Conservation (phyloP, 2,797 vertebrate species). For the Brachyalestes nurse region DNA sequence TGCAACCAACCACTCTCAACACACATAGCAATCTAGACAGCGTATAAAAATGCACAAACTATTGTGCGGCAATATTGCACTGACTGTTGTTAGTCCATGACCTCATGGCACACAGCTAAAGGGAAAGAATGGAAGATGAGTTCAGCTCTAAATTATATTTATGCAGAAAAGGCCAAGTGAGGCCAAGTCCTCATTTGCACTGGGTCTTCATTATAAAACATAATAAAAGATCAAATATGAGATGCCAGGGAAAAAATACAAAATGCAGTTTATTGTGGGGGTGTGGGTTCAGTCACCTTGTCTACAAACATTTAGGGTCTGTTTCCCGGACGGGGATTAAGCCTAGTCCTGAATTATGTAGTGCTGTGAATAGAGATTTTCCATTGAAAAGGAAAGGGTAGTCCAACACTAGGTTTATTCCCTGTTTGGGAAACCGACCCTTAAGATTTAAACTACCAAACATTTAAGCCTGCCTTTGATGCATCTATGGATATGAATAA, state of each 20-base stretch:
- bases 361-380: too few relatives aligned
- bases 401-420: too few relatives aligned
- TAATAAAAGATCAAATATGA: not conserved
- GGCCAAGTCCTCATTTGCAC: constrained; percentile 2
- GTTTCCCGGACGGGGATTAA: too few relatives aligned
- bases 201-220: not conserved
- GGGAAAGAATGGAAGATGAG: not conserved
- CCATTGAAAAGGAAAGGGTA: too few relatives aligned
- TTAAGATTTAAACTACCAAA: not conserved
- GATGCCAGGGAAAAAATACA: not conserved
- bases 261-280: too few relatives aligned
- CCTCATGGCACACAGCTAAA: not conserved
- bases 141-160: not conserved
- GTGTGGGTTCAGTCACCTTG: too few relatives aligned
- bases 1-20: too few relatives aligned
- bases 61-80: not conserved
- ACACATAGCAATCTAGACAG: not conserved
- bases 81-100: not conserved
- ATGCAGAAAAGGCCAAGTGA: not conserved
- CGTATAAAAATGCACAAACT: constrained; percentile 16
- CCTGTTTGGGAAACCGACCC: too few relatives aligned
- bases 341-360: too few relatives aligned
- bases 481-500: not conserved
- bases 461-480: not conserved
- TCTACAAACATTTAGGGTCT: too few relatives aligned